These are phyloP conservation scores for Sardina pilchardus DNA, from an alignment of 2,113 vertebrate species.

Conservation along the genomic window DNA sequence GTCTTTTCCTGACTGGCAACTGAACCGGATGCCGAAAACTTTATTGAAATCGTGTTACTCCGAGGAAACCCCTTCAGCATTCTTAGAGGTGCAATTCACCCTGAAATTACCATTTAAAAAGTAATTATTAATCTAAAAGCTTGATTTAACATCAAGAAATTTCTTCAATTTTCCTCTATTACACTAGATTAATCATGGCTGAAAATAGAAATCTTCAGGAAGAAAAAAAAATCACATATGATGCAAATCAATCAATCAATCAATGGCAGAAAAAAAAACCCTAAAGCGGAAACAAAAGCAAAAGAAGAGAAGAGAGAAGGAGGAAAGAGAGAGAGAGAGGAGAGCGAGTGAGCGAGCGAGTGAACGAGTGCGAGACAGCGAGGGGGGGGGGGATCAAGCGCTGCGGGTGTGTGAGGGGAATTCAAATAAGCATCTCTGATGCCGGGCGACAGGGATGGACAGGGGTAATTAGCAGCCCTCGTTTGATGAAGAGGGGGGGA, in stretches of 20 bases:
- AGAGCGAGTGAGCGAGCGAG: not conserved
- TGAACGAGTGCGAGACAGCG: not conserved
- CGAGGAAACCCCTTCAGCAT: not conserved
- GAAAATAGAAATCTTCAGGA: not conserved
- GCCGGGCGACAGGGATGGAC: not conserved
- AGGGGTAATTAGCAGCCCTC: constrained; percentile 11
- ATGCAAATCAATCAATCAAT: not conserved
- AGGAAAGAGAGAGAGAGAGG: not conserved
- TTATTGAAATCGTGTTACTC: not conserved
- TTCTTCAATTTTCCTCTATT: not conserved
- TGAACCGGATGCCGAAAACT: not conserved
- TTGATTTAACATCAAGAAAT: not conserved
- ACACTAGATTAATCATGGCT: not conserved
- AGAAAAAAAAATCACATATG: not conserved
- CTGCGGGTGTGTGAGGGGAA: not conserved
- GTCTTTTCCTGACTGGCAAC: not conserved
- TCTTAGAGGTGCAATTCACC: not conserved
- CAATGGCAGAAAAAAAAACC: not conserved
- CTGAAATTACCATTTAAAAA: not conserved
- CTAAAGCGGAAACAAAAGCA: not conserved
- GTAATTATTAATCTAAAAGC: not conserved
- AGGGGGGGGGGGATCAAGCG: not conserved
- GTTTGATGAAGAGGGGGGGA: constrained; percentile 21
- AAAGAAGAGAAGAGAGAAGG: not conserved
- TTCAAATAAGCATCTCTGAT: not conserved